Conservation (phyloP, 1,140 invertebrate genomes). For the Maniola jurtina region DNA sequence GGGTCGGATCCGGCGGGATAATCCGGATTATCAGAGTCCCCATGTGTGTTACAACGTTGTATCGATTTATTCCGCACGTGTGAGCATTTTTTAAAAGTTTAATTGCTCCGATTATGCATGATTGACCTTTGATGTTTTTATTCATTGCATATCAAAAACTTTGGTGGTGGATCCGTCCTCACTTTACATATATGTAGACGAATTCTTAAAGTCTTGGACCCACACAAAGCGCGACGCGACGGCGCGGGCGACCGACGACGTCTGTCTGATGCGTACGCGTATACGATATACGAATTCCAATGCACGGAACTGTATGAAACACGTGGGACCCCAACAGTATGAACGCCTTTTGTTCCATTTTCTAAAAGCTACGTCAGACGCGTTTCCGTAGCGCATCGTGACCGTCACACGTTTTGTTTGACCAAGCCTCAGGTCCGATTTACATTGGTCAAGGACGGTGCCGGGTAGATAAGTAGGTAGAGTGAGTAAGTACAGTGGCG, state of each 20-base stretch:
- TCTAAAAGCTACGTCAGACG: too few species aligned
- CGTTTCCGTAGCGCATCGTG: too few species aligned
- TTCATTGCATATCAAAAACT: neutral
- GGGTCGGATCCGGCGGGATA: constrained; percentile 66
- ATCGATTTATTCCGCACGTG: constrained; percentile 12
- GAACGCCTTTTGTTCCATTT: too few species aligned
- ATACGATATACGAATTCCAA: neutral
- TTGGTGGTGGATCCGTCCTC: neutral
- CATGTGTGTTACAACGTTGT: constrained; percentile 2
- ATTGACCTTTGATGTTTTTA: neutral
- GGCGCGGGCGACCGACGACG: too few species aligned
- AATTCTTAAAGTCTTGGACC: neutral
- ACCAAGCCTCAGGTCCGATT: too few species aligned
- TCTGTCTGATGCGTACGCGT: neutral
- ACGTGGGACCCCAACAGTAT: too few species aligned
- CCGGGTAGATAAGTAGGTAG: too few species aligned
- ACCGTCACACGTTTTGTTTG: too few species aligned
- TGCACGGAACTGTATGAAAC: neutral
- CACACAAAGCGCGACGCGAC: too few species aligned
- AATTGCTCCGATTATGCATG: neutral
- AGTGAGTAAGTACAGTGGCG: too few species aligned
- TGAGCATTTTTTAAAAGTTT: constrained; percentile 3
- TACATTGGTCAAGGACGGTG: too few species aligned
- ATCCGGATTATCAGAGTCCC: constrained; percentile 64
- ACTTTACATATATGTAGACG: neutral